phyloP scores from a whole-genome alignment of 35 echinoderm and acorn worm genomes.

The Hemicentrotus pulcherrimus region DNA sequence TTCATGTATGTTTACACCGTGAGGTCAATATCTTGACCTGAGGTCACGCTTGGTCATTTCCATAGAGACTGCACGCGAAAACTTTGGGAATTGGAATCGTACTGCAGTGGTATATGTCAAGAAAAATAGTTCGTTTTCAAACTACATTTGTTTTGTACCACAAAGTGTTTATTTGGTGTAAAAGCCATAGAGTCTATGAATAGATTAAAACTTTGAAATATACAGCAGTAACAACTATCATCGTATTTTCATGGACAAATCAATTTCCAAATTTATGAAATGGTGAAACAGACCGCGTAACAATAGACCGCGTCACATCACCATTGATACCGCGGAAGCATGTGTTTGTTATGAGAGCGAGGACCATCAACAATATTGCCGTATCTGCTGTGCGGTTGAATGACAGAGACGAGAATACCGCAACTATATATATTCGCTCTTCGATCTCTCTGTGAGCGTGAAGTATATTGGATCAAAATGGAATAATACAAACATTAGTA shows the following conservation, averaged over 20 bases:
- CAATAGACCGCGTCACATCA: slow-evolving; percentile 13
- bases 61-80: neutral
- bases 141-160: neutral
- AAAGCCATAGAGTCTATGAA: neutral
- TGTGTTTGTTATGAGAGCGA: slow-evolving; percentile 20
- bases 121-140: slow-evolving; percentile 16
- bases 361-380: neutral
- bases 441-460: neutral
- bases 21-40: neutral
- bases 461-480: neutral
- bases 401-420: neutral
- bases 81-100: slow-evolving; percentile 13
- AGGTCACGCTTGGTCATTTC: slow-evolving; percentile 33
- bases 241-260: neutral
- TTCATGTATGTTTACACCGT: neutral
- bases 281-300: neutral
- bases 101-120: neutral
- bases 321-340: slow-evolving; percentile 47
- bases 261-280: neutral
- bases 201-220: neutral
- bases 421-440: neutral
- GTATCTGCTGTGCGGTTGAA: neutral
- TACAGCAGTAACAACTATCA: neutral
- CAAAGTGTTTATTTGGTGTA: neutral
- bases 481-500: neutral